Conservation (phyloP, 2,888 invertebrate species). For the Trilocha varians region DNA sequence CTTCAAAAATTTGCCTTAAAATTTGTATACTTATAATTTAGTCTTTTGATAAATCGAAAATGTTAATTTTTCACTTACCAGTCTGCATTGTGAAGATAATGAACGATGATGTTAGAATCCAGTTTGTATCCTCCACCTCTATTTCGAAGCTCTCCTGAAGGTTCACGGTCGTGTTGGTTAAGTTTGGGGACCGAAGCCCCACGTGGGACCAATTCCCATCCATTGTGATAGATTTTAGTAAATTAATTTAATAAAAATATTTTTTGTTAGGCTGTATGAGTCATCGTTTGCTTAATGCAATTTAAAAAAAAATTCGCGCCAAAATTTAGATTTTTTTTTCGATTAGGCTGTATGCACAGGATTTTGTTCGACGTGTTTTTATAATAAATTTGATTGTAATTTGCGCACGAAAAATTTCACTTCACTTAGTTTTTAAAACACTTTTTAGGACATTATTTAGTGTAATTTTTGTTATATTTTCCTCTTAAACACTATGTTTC, state of each 20-base stretch:
- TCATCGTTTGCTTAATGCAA: neutral
- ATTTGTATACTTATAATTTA: no score
- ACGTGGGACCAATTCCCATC: slow-evolving; percentile 43
- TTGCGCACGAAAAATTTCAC: no score
- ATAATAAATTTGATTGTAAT: no score
- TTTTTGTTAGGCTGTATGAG: neutral
- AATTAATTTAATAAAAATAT: slow-evolving; percentile 1
- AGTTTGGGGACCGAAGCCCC: slow-evolving; percentile 47
- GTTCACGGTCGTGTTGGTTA: slow-evolving; percentile 49
- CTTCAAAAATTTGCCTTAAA: no score
- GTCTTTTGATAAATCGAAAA: no score
- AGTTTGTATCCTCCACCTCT: slow-evolving; percentile 87
- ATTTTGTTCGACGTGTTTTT: no score
- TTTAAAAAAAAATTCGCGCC: neutral
- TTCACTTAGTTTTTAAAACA: neutral
- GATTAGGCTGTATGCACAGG: no score
- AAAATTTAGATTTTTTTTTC: neutral
- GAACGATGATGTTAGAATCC: slow-evolving; percentile 80
- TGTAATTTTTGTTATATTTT: neutral
- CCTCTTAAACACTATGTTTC: neutral
- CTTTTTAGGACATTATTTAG: slow-evolving; percentile 2
- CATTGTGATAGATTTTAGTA: slow-evolving; percentile 25
- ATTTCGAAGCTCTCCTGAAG: slow-evolving; percentile 78
- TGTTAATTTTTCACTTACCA: slow-evolving; percentile 74
- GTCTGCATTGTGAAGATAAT: slow-evolving; percentile 93